A percentile compares a stretch with the other conserved stretches of the same genome.
phyloP scores from a whole-genome alignment of 2,113 vertebrate species.

The Cyphomyrus discorhynchus region DNA sequence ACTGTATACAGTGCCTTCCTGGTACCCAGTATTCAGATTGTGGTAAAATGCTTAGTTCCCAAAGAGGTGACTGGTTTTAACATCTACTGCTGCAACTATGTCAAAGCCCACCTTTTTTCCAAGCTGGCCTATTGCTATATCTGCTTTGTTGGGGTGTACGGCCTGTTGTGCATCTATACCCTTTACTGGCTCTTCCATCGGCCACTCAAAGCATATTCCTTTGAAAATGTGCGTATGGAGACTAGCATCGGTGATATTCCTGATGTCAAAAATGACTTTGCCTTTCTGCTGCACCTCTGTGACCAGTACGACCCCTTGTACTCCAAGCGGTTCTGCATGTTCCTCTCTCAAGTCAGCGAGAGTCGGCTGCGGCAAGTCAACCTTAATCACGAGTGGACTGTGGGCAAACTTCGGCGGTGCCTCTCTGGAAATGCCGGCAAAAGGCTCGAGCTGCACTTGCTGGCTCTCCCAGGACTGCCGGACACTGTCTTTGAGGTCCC shows the following conservation, averaged over 20 bases:
- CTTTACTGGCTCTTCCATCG: constrained; percentile 84
- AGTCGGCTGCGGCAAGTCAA: constrained; percentile 75
- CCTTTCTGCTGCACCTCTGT: constrained; percentile 81
- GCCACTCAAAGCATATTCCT: constrained; percentile 77
- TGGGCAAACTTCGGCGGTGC: constrained; percentile 67
- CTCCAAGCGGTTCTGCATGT: constrained; percentile 77
- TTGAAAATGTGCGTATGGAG: constrained; percentile 72
- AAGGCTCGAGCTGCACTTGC: constrained; percentile 68
- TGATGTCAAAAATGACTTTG: constrained; percentile 82
- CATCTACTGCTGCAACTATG: constrained; percentile 81
- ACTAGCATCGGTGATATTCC: constrained; percentile 81
- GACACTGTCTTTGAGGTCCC: constrained; percentile 73
- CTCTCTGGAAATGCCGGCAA: constrained; percentile 59
- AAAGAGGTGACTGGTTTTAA: constrained; percentile 75
- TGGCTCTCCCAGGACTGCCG: constrained; percentile 72
- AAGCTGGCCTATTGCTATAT: constrained; percentile 80
- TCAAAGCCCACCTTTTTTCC: constrained; percentile 79
- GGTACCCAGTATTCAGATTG: constrained; percentile 67
- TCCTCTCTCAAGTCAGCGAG: constrained; percentile 84
- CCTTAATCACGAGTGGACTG: constrained; percentile 79
- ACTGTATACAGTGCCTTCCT: constrained; percentile 66
- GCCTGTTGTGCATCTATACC: constrained; percentile 73
- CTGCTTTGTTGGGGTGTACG: constrained; percentile 73
- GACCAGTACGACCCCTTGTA: constrained; percentile 83
- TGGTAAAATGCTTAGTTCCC: constrained; percentile 70